Conservation (phyloP, 1,140 invertebrate species). For the Magallana angulata region DNA sequence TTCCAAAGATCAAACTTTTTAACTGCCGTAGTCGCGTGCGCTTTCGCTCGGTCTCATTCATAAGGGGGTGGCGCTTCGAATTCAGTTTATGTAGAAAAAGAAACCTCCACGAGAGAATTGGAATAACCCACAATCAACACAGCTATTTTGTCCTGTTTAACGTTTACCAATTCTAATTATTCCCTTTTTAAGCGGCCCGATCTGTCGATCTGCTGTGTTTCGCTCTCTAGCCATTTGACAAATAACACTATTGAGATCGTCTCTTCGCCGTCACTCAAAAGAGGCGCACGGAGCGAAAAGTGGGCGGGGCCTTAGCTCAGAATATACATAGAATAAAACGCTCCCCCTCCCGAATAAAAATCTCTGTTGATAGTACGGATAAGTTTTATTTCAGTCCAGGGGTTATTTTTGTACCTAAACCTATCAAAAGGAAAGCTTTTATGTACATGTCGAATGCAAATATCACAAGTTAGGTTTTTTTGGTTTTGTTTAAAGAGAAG, state of each 20-base stretch:
- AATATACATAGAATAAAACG: conserved; percentile 4
- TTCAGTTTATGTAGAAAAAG: background rate
- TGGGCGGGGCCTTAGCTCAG: background rate
- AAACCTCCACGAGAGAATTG: conserved; percentile 12
- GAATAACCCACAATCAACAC: conserved; percentile 27
- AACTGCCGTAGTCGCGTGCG: conserved; percentile 24
- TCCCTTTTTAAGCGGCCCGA: conserved; percentile 1
- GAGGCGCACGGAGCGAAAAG: conserved; percentile 11
- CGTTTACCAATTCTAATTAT: conserved; percentile 31
- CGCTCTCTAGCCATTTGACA: conserved; percentile 26
- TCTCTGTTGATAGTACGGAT: background rate
- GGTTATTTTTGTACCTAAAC: conserved; percentile 10
- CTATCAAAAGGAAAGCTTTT: conserved; percentile 1
- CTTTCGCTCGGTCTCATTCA: background rate
- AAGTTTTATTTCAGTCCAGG: background rate
- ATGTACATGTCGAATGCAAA: background rate
- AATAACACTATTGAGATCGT: conserved; percentile 9
- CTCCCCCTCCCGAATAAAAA: background rate
- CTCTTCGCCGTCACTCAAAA: conserved; percentile 24
- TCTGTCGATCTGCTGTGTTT: conserved; percentile 18
- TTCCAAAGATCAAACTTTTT: background rate
- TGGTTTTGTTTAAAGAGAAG: no score
- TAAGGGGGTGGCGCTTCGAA: background rate
- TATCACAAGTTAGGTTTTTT: background rate
- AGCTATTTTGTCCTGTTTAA: background rate